Percentiles rank a stretch among this genome's conserved stretches.
Conservation (phyloP, 2,113 vertebrate genomes). For the Ondatra zibethicus region DNA sequence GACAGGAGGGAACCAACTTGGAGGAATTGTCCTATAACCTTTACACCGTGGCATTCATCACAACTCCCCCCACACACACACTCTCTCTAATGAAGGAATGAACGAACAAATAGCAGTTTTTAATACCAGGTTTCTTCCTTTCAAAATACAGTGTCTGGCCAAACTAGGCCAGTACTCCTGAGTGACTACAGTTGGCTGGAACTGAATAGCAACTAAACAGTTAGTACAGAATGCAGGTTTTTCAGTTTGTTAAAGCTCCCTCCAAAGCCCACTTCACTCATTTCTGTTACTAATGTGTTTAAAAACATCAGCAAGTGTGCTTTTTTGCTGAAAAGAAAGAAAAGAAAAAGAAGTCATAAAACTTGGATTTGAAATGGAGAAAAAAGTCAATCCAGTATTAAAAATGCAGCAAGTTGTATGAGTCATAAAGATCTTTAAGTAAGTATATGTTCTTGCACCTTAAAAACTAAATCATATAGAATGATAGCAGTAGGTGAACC, state of each 20-base stretch:
- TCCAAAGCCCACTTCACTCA: background rate
- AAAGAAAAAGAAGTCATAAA: slow-evolving; percentile 7
- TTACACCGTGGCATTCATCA: background rate
- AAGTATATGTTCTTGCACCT: background rate
- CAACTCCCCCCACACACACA: background rate
- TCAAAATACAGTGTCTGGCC: slow-evolving; percentile 8
- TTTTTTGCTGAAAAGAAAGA: background rate
- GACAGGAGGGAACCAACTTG: background rate
- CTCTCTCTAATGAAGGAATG: background rate
- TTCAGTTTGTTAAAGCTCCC: background rate
- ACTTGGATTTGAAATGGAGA: slow-evolving; percentile 29
- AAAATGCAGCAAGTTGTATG: slow-evolving; percentile 20
- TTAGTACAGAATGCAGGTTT: background rate
- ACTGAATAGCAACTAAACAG: background rate
- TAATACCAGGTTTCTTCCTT: slow-evolving; percentile 3
- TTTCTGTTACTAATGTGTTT: background rate
- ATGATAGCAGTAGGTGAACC: background rate
- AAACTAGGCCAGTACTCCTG: background rate
- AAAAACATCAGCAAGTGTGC: background rate
- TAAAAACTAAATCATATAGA: background rate
- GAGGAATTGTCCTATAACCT: background rate
- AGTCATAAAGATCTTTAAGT: background rate
- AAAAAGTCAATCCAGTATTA: background rate
- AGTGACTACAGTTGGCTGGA: background rate
- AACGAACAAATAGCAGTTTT: background rate